A percentile compares a stretch with the other conserved stretches of the same genome.
These are phyloP conservation scores for Synanthedon myopaeformis DNA, from an alignment of 2,888 invertebrate genomes.

Conservation along the genomic window DNA sequence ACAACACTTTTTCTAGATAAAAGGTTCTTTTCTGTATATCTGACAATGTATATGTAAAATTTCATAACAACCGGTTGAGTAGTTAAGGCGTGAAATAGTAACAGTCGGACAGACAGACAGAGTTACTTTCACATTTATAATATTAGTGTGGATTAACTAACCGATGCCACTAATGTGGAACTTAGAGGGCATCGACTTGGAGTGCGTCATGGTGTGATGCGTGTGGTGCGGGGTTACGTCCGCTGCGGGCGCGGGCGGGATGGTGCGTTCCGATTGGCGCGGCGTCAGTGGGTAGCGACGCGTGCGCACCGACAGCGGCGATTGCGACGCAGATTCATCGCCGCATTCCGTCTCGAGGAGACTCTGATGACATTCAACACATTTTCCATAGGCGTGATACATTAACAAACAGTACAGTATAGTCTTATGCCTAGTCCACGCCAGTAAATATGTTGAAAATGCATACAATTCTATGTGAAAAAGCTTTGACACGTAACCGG, in stretches of 20 bases:
- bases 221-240: conserved; percentile 81
- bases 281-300: conserved; percentile 84
- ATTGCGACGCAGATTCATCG: conserved; percentile 83
- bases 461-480: too few relatives aligned
- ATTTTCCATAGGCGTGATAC: too few relatives aligned
- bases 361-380: conserved; percentile 66
- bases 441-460: too few relatives aligned
- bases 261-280: conserved; percentile 84
- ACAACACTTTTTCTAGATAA: conserved; percentile 3
- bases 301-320: conserved; percentile 81
- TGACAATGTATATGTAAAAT: too few relatives aligned
- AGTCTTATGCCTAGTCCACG: too few relatives aligned
- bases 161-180: conserved; percentile 80
- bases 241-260: conserved; percentile 73
- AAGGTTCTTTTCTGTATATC: too few relatives aligned
- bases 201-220: conserved; percentile 66
- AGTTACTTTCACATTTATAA: too few relatives aligned
- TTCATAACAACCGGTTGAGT: too few relatives aligned
- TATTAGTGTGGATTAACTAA: conserved; percentile 22
- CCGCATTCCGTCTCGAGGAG: conserved; percentile 82
- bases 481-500: too few relatives aligned
- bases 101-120: too few relatives aligned
- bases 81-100: too few relatives aligned
- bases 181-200: conserved; percentile 63
- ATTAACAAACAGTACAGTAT: too few relatives aligned